Percentiles rank a stretch among this genome's conserved stretches.
Conservation (phyloP, 92 coral and sea anemone genomes). For the Siderastrea siderea region DNA sequence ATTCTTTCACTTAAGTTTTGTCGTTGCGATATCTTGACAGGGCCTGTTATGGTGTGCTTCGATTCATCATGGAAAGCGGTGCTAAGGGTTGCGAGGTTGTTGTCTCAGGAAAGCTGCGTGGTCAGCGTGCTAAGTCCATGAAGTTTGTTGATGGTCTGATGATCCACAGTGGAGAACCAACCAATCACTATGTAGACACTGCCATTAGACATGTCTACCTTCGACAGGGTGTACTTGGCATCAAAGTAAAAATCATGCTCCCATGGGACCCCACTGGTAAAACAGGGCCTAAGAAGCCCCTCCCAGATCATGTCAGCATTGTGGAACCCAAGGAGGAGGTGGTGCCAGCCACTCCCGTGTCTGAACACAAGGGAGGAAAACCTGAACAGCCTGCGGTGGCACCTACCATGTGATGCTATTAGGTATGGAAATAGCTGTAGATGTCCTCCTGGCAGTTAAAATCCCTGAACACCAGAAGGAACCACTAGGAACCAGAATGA, state of each 20-base stretch:
- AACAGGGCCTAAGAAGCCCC: constrained; percentile 99
- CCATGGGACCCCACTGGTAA: constrained; percentile 99
- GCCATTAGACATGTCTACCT: constrained; percentile 98
- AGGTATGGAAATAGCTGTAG: not conserved
- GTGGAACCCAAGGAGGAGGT: constrained; percentile 99
- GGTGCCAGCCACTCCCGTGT: constrained; percentile 85
- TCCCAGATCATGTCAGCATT: constrained; percentile 99
- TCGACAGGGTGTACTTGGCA: constrained; percentile 99
- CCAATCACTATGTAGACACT: constrained; percentile 95
- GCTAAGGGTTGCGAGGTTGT: constrained; percentile 99
- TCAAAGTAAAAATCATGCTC: constrained; percentile 98
- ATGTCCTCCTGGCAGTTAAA: not conserved
- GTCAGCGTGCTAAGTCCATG: constrained; percentile 99
- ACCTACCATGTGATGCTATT: not conserved
- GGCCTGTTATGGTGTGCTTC: constrained; percentile 99
- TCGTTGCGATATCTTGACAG: constrained; percentile 40
- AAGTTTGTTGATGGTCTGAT: constrained; percentile 99
- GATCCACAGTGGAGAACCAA: constrained; percentile 99
- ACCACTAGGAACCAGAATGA: no score
- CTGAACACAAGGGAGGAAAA: constrained; percentile 99
- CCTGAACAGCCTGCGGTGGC: constrained; percentile 81
- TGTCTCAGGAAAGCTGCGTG: constrained; percentile 99
- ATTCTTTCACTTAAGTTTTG: not conserved
- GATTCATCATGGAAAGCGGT: constrained; percentile 99
- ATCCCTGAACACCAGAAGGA: not conserved